These are phyloP conservation scores for Dasypus novemcinctus DNA, from an alignment of 2,113 vertebrate species.

Conservation along the genomic window DNA sequence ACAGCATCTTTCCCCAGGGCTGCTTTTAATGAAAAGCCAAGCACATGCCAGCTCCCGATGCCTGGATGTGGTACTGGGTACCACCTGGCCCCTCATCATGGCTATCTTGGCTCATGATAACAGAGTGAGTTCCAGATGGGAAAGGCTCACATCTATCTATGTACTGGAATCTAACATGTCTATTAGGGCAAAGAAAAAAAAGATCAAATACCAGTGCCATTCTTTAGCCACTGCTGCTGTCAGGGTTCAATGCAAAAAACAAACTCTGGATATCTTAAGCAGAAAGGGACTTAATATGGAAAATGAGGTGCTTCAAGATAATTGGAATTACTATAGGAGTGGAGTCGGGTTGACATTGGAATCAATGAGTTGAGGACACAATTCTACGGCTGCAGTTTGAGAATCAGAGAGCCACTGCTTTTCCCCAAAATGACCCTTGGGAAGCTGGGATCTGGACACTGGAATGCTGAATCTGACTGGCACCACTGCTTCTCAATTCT, in stretches of 20 bases:
- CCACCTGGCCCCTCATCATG: not conserved
- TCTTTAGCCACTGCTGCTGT: not conserved
- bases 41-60: not conserved
- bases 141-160: not conserved
- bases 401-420: not conserved
- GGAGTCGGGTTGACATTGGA: not conserved
- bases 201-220: not conserved
- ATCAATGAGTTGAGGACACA: not conserved
- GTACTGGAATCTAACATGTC: slow-evolving; percentile 37
- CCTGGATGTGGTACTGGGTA: not conserved
- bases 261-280: not conserved
- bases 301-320: slow-evolving; percentile 5
- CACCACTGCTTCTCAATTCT: not conserved
- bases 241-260: not conserved
- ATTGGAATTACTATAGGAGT: not conserved
- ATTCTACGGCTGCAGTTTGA: not conserved
- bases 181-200: slow-evolving; percentile 18
- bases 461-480: not conserved
- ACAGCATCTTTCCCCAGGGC: not conserved
- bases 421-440: not conserved
- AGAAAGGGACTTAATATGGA: not conserved
- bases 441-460: not conserved
- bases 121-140: not conserved
- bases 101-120: not conserved
- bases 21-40: slow-evolving; percentile 16